Evolutionary conservation across 1,140 invertebrate genomes (phyloP).

Genomic region (Bombus picipes): DNA sequence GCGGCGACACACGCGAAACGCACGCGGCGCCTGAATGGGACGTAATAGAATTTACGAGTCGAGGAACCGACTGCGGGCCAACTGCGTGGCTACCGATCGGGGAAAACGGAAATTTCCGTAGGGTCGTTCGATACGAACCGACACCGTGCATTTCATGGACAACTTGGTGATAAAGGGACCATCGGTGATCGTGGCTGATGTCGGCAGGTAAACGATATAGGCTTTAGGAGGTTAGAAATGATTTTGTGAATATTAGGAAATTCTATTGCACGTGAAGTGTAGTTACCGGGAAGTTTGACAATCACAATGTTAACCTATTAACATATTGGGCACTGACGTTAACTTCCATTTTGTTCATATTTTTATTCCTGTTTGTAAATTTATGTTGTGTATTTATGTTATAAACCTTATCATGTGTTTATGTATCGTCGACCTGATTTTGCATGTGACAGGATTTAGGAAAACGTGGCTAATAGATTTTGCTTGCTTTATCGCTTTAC

Average conservation of each 20-base stretch:
- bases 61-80: not conserved
- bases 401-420: too few relatives aligned
- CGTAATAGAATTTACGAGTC: slow-evolving; percentile 62
- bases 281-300: not conserved
- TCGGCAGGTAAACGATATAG: too few relatives aligned
- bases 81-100: slow-evolving; percentile 19
- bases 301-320: too few relatives aligned
- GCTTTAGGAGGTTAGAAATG: too few relatives aligned
- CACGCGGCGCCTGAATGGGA: slow-evolving; percentile 67
- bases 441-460: too few relatives aligned
- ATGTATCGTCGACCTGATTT: too few relatives aligned
- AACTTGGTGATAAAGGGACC: not conserved
- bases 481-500: too few relatives aligned
- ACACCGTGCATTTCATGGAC: not conserved
- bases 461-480: too few relatives aligned
- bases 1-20: slow-evolving; percentile 33
- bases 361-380: too few relatives aligned
- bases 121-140: not conserved
- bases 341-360: too few relatives aligned
- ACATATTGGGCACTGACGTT: too few relatives aligned
- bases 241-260: not conserved
- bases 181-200: not conserved
- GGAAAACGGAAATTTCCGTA: slow-evolving; percentile 48
- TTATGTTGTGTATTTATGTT: too few relatives aligned
- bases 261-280: not conserved